These are phyloP conservation scores for Halcyon leucocephala DNA, from an alignment of 2,797 vertebrate genomes.

Conservation along the genomic window DNA sequence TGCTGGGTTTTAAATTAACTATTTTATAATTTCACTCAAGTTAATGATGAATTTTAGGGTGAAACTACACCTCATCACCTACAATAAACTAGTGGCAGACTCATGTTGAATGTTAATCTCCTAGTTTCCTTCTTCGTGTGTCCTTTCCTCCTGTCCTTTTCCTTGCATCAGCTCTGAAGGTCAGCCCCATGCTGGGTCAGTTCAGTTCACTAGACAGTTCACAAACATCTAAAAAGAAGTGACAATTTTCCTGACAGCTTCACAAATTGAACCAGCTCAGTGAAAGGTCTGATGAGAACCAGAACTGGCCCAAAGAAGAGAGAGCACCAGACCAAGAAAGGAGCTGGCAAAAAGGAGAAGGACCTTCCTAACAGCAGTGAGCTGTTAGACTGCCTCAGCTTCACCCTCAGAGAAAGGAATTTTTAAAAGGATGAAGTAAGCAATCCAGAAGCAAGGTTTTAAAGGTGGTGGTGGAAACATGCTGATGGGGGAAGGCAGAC, in stretches of 20 bases:
- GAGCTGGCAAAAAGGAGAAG: neutral
- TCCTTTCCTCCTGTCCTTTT: neutral
- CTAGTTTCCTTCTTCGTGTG: neutral
- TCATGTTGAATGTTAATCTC: neutral
- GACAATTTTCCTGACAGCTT: neutral
- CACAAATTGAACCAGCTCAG: neutral
- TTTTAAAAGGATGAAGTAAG: neutral
- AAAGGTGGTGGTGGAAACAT: neutral
- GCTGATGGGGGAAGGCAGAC: neutral
- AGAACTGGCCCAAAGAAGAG: neutral
- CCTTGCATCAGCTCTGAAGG: neutral
- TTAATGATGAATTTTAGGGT: neutral
- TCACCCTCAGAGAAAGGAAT: neutral
- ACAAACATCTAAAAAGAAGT: neutral
- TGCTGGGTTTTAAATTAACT: neutral
- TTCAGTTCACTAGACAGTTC: neutral
- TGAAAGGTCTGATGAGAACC: neutral
- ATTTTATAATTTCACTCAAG: neutral
- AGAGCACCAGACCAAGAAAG: neutral
- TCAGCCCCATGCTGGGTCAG: neutral
- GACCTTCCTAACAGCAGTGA: neutral
- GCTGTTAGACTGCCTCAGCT: neutral
- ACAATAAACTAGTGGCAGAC: neutral
- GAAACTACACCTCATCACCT: neutral
- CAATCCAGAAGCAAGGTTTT: neutral